Evolutionary conservation across 2,797 vertebrate species (phyloP), one percentile per base, ranked within the genome.

Genomic region (Triplophysa yarkandensis): DNA sequence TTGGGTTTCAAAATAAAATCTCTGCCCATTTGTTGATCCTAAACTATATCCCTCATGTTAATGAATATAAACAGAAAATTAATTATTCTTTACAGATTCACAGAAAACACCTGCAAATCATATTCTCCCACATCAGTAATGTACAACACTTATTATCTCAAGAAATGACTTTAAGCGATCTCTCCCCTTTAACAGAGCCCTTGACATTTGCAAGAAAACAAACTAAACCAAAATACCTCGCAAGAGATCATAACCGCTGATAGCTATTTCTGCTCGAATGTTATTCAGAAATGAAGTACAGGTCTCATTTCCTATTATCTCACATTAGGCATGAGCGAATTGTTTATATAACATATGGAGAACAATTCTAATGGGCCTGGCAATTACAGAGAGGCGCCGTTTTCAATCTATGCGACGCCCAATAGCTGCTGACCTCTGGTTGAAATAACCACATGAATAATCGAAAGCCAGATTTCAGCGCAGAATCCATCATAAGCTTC

Each of bases 371-470:
- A 71, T 71, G 58, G 44, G 57, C 69, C 34, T 1, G 34, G 32
- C 62, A 72, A 48, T 54, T 64, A 63, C 46, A 7, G 62, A 58
- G 46, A 58, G 28, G 25, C 50, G 58, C 63, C 27, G 41, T 57
- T 74, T 66, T 61, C 61, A 34, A 52, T 68, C 64, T 61, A 36
- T 21, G 17, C 48, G n/a, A 55, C 64, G 25, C 62, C 58, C 34
- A 36, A 27, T 17, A 36, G 62, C 27, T 17, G 17, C 62, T 74
- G 71, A 74, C 71, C 71, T 65, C 60, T 64, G 36, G 66, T 63
- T 74, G 67, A 61, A 68, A 46, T 34, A 75, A 61, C 66, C 54
- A 75, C 64, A 68, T 68, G 73, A 75, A 75, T 75, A 75, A 75
- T 61, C 73, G 58, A 61, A 60, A 75, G 73, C 54, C 16, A 61